Evolutionary conservation across 30 jellyfish, hydroid and myxozoan species (phyloP).

Genomic region (Mastigias papua): DNA sequence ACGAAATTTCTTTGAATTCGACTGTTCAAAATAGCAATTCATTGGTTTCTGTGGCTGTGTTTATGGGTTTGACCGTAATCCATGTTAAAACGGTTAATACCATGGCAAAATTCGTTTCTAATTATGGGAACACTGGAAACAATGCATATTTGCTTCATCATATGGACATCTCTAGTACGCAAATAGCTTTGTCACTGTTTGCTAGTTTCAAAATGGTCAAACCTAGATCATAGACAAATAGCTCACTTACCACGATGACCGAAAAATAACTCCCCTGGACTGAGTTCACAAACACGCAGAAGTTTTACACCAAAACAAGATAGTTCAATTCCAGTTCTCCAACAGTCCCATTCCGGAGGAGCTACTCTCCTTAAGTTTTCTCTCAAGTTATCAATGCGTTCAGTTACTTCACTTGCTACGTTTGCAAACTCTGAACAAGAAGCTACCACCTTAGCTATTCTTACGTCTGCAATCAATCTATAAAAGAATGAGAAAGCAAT

Average conservation of each 20-base stretch:
- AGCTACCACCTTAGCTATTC: constrained; percentile 82
- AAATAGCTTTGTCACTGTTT: neutral
- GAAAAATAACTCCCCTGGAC: constrained; percentile 55
- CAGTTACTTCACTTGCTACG: constrained; percentile 37
- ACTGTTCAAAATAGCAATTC: too few species aligned
- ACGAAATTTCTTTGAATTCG: too few species aligned
- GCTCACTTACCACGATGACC: constrained; percentile 80
- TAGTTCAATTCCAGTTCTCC: constrained; percentile 96
- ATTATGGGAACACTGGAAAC: too few species aligned
- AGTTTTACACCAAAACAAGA: constrained; percentile 95
- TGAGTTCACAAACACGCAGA: constrained; percentile 93
- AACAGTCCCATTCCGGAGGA: constrained; percentile 99
- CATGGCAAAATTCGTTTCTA: too few species aligned
- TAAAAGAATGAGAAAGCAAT: neutral
- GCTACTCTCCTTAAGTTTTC: constrained; percentile 88
- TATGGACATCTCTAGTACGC: neutral
- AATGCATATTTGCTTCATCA: too few species aligned
- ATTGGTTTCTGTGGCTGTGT: too few species aligned
- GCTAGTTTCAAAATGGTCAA: neutral
- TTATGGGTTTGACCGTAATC: too few species aligned
- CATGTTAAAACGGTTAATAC: too few species aligned
- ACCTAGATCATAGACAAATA: neutral
- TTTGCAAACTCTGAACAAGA: constrained; percentile 75
- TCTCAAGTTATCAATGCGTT: constrained; percentile 33
- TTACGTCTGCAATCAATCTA: constrained; percentile 93